Evolutionary conservation across 1,140 invertebrate species (phyloP), one percentile per base, ranked within the genome.

Genomic region (Drosophila novamexicana): DNA sequence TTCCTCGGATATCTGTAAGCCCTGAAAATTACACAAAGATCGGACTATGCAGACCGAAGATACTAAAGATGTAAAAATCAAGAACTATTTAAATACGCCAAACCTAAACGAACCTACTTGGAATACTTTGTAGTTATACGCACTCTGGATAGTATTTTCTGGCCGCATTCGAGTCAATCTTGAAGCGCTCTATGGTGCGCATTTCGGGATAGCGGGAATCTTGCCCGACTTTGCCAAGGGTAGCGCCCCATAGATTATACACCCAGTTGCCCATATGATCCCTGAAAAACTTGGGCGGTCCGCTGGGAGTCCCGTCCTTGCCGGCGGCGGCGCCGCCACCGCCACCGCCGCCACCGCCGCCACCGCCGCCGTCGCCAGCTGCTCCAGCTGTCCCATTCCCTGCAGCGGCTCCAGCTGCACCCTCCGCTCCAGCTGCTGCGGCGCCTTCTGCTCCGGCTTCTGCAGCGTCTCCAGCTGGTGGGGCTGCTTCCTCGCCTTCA

Each of bases 241-340:
- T 75, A 7, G 40, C 59, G 10, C 44, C 73, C 67, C 67, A 67
- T 1, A 10, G 6, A 8, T 76, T 58, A 9, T 57, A 45, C 1
- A 76, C 57, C 69, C 57, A 67, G 32, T 72, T 52, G 32, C 74
- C 74, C 42, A 14, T 14, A 1, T 49, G 1, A 14, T 61, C 42
- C 22, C 32, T 56, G 0, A 16, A 7, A 22, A 62, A 72, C 14
- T 37, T 66, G 0, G 63, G 62, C 14, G 59, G 0, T 8, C 59
- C 58, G 8, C 58, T 44, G n/a, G 72, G 62, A 7, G 16, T 14
- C 18, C 42, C 47, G 1, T 7, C 12, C 10, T 6, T 7, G n/a
- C 1, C 39, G 9, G 32, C n/a, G 1, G 4, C 22, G 6, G 5
- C 22, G 0, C 18, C 47, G 9, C 1, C 8, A n/a, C 4, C 37